Conservation (phyloP, 2,797 vertebrate genomes). For the Macropus fuliginosus region DNA sequence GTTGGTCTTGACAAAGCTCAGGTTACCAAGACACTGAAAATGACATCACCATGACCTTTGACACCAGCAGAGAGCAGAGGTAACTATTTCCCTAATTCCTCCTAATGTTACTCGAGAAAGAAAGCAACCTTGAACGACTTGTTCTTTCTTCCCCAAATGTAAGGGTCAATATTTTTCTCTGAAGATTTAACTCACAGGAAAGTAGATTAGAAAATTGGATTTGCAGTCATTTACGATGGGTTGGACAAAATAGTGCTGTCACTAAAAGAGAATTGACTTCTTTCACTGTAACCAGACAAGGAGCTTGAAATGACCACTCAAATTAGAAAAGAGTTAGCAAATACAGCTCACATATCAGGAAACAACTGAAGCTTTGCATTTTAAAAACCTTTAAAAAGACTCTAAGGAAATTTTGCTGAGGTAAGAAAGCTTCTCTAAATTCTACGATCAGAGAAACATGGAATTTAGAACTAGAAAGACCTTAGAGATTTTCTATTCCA, state of each 20-base stretch:
- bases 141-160: conserved; percentile 19
- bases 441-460: background rate
- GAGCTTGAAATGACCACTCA: conserved; percentile 2
- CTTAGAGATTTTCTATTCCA: background rate
- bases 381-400: background rate
- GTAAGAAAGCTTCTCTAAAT: background rate
- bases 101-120: background rate
- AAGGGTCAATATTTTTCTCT: conserved; percentile 11
- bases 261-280: background rate
- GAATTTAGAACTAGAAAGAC: background rate
- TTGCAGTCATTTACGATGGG: background rate
- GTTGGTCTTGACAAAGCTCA: background rate
- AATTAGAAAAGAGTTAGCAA: conserved; percentile 35
- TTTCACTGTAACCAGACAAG: background rate
- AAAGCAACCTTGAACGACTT: conserved; percentile 4
- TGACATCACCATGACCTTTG: background rate
- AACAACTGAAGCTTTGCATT: background rate
- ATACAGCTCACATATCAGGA: background rate
- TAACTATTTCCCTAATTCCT: background rate
- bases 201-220: background rate
- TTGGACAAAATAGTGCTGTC: conserved; percentile 3
- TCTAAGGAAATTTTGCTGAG: background rate
- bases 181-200: conserved; percentile 38
- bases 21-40: background rate
- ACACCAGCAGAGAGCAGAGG: background rate